Evolutionary conservation across 2,797 vertebrate species (phyloP).

Genomic region (Ctenopoma kingsleyae): DNA sequence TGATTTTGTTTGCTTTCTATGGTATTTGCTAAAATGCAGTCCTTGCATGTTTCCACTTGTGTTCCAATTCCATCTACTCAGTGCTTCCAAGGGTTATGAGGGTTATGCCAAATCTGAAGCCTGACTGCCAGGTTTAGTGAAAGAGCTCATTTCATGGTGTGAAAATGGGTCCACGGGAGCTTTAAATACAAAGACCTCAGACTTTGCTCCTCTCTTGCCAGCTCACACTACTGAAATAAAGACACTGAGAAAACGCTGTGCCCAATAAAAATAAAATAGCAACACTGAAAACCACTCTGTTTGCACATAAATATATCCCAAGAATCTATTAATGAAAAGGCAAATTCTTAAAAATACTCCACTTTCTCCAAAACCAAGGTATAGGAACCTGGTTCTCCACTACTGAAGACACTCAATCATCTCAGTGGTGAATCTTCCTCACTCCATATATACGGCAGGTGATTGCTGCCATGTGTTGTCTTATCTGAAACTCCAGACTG

Average conservation of each 20-base stretch:
- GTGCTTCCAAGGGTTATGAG: conserved; percentile 62
- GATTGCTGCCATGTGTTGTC: not conserved
- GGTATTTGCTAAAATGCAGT: conserved; percentile 24
- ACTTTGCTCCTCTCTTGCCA: conserved; percentile 21
- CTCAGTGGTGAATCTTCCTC: not conserved
- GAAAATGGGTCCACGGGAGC: conserved; percentile 47
- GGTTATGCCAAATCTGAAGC: conserved; percentile 81
- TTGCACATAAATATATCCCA: not conserved
- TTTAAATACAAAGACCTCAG: conserved; percentile 34
- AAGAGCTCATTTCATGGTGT: conserved; percentile 72
- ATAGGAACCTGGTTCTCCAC: not conserved
- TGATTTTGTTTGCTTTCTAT: not conserved
- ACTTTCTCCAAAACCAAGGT: not conserved
- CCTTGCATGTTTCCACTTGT: conserved; percentile 10
- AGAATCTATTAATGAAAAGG: not conserved
- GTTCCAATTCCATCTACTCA: conserved; percentile 11
- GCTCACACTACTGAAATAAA: conserved; percentile 7
- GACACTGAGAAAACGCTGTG: not conserved
- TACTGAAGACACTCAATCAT: not conserved
- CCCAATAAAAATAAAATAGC: not conserved
- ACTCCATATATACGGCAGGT: not conserved
- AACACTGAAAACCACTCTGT: not conserved
- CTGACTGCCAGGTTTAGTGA: conserved; percentile 78
- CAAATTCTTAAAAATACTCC: not conserved
- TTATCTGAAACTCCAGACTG: conserved; percentile 1